Conservation (phyloP, 2,797 vertebrate genomes). For the Schizopygopsis pylzovi region DNA sequence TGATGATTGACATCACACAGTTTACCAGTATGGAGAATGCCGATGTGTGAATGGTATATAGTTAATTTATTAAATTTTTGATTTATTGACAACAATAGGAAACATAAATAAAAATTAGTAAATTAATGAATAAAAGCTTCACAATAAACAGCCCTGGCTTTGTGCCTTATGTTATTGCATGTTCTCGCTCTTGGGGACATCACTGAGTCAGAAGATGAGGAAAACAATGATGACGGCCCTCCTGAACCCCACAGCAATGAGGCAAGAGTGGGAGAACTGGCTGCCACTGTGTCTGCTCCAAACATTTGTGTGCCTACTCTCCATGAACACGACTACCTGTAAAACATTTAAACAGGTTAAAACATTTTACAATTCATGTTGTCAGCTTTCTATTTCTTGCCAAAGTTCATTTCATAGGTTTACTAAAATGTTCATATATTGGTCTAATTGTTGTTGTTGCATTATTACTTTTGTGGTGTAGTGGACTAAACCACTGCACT, state of each 20-base stretch:
- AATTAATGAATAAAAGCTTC: background rate
- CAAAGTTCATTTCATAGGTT: too few relatives aligned
- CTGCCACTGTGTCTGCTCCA: background rate
- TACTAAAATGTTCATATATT: too few relatives aligned
- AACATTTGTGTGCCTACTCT: background rate
- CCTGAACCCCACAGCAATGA: background rate
- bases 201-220: background rate
- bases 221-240: background rate
- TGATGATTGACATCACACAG: constrained; percentile 10
- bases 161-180: background rate
- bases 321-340: background rate
- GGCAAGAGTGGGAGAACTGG: background rate
- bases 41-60: background rate
- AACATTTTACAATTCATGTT: background rate
- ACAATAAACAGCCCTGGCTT: background rate
- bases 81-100: background rate
- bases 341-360: background rate
- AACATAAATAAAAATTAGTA: background rate
- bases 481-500: too few relatives aligned
- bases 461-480: too few relatives aligned
- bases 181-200: background rate
- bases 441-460: too few relatives aligned
- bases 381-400: too few relatives aligned
- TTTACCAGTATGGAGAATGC: background rate
- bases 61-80: background rate